Evolutionary conservation across 2,888 invertebrate species (phyloP), one percentile per base, ranked within the genome.

Genomic region (Troides oblongomaculatus): DNA sequence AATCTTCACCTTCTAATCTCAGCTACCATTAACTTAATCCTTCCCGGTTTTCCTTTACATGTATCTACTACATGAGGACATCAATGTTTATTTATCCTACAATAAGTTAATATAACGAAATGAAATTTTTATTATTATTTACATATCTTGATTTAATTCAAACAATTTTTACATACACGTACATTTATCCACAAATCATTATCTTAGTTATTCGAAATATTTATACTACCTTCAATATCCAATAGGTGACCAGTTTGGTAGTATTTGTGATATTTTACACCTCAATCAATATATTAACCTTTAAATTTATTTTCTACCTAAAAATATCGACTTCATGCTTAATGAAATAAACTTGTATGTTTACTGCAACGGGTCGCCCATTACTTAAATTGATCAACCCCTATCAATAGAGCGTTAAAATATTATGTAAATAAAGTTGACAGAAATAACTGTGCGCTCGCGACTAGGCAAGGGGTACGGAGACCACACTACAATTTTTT

Each of bases 371-470:
- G 43, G 56, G 30, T 59, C 59, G 64, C 18, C 70, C 67, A 67
- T 70, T 74, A 81, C 82, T 82, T 78, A 85, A 89, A 86, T 85
- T 88, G 83, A 89, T 87, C 86, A 84, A 83, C 88, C 90, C 89
- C 89, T 89, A 87, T 89, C 89, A 89, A 91, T 90, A 86, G 88
- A 87, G 88, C 88, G 88, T 89, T 88, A 87, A 89, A 87, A 89
- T 89, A 14, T 58, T 56, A 89, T 90, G 88, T 86, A 88, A 90
- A 89, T 89, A 90, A 89, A 85, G 86, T 86, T 84, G 81, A 75
- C 83, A 79, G 84, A 87, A 90, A 88, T 88, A 87, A 82, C 84
- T 81, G 74, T 72, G 70, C 80, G 80, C 76, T 75, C 72, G 81
- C 72, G 81, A 75, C 78, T 77, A 81, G 81, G 74, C 79, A 74